Conservation (phyloP, 2,797 vertebrate species). For the Balearica regulorum region DNA sequence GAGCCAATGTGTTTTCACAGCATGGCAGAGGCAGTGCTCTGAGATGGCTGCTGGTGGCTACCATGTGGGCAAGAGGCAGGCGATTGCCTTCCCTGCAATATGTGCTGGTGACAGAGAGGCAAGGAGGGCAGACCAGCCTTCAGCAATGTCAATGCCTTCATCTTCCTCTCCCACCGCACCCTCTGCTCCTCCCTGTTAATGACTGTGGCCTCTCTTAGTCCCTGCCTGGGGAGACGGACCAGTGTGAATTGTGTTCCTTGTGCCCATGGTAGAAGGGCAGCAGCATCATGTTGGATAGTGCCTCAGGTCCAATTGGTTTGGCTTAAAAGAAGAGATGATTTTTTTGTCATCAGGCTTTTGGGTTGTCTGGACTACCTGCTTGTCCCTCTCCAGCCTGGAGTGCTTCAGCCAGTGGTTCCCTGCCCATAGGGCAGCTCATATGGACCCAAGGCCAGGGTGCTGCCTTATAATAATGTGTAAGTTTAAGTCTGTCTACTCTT, state of each 20-base stretch:
- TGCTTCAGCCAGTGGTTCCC: background rate
- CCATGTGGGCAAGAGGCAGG: background rate
- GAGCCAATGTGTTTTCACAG: background rate
- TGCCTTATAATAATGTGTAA: background rate
- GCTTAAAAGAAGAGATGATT: background rate
- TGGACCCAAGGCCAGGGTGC: background rate
- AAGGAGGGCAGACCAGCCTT: background rate
- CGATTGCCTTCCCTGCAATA: background rate
- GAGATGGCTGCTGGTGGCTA: background rate
- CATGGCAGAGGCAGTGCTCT: background rate
- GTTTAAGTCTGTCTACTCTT: background rate
- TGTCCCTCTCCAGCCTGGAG: background rate
- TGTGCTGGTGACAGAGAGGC: background rate
- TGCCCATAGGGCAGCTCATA: background rate
- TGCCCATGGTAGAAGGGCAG: background rate
- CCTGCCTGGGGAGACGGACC: background rate
- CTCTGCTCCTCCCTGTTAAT: background rate
- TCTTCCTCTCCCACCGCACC: background rate
- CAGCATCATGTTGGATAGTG: background rate
- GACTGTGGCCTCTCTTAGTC: background rate
- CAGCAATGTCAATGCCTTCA: accelerated
- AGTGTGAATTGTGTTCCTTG: background rate
- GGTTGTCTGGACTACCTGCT: background rate
- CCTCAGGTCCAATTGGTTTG: background rate
- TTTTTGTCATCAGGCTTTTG: background rate